Evolutionary conservation across 2,113 vertebrate species (phyloP).

Genomic region (Amblyornis subalaris): DNA sequence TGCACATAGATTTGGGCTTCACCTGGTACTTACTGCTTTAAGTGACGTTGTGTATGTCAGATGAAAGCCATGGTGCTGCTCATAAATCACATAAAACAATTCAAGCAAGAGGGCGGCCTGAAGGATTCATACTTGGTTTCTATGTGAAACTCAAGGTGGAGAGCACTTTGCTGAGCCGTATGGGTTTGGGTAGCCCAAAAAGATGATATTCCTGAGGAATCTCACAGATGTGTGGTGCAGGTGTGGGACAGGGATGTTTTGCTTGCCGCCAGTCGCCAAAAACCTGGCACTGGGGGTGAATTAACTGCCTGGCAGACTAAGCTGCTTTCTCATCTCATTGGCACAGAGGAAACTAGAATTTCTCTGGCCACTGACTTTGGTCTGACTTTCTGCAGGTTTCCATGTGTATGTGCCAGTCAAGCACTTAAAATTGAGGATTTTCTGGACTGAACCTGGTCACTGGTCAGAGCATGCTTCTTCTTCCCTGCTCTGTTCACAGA

Average conservation of each 20-base stretch:
- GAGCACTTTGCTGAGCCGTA: neutral
- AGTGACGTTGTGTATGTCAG: neutral
- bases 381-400: neutral
- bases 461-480: neutral
- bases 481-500: neutral
- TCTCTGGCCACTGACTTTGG: neutral
- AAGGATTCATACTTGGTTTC: neutral
- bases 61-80: neutral
- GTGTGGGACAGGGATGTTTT: neutral
- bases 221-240: neutral
- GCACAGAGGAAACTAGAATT: neutral
- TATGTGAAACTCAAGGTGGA: neutral
- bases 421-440: neutral
- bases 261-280: neutral
- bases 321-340: neutral
- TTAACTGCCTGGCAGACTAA: neutral
- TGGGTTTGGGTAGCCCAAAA: neutral
- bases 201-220: neutral
- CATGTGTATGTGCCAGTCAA: neutral
- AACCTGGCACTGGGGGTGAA: neutral
- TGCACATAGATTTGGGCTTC: neutral
- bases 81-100: neutral
- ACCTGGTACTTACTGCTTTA: neutral
- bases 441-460: neutral
- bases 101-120: neutral